phyloP scores from a whole-genome alignment of 2,113 vertebrate species.

The Heterocephalus glaber region DNA sequence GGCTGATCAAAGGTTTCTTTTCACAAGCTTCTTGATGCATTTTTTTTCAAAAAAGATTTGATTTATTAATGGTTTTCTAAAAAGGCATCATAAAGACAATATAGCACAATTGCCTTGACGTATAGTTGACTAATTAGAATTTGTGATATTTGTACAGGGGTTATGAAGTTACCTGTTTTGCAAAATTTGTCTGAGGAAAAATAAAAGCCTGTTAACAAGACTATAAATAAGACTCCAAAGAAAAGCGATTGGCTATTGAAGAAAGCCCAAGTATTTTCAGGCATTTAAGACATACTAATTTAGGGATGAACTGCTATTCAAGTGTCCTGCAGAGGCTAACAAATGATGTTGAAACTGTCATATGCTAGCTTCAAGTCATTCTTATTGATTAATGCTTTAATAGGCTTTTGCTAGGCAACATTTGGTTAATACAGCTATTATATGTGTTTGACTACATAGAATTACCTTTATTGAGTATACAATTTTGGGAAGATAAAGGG shows the following conservation, averaged over 20 bases:
- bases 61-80: conserved; percentile 74
- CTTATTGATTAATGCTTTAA: conserved; percentile 61
- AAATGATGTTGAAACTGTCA: neutral
- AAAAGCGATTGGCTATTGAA: conserved; percentile 66
- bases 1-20: conserved; percentile 70
- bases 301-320: conserved; percentile 16
- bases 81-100: conserved; percentile 57
- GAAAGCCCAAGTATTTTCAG: conserved; percentile 56
- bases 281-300: conserved; percentile 60
- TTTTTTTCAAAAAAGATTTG: conserved; percentile 30
- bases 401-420: conserved; percentile 35
- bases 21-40: conserved; percentile 26
- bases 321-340: neutral
- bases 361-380: neutral
- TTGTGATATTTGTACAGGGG: conserved; percentile 74
- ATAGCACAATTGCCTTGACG: conserved; percentile 65
- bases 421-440: conserved; percentile 21
- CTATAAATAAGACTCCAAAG: conserved; percentile 71
- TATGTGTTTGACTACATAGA: conserved; percentile 9
- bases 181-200: conserved; percentile 63
- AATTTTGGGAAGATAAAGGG: conserved; percentile 20
- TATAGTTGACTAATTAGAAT: conserved; percentile 68
- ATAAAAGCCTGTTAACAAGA: conserved; percentile 73
- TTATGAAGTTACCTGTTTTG: conserved; percentile 32
- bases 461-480: conserved; percentile 53